Evolutionary conservation across 2,113 vertebrate genomes (phyloP), one percentile per base, ranked within the genome.

Genomic region (Aegotheles bennettii): DNA sequence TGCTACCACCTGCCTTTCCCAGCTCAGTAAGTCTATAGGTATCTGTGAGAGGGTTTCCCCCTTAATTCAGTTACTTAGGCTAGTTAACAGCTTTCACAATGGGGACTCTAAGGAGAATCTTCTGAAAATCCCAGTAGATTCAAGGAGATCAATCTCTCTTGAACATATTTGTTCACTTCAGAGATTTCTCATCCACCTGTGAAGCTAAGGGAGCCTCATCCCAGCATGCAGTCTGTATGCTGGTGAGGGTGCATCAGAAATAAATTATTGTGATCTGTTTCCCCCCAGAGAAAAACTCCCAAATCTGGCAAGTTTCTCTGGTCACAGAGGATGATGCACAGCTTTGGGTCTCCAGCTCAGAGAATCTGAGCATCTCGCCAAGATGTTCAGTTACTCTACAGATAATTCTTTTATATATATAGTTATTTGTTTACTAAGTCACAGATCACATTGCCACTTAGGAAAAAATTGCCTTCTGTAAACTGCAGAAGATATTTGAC

Each of bases 161-260:
- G 7, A 83, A n/a, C 1, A 0, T 80, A 36, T 60, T 75, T 83
- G 40, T 65, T 88, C 50, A 28, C 20, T 35, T 85, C 63, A 38
- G 10, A 59, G 79, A 13, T n/a, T 63, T 68, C 13, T n/a, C 17
- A 17, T 13, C 24, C n/a, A 18, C 16, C 57, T 50, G 14, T 33
- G 40, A 64, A 57, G 45, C 33, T 42, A 51, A 47, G 35, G 43
- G 47, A 74, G 73, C 19, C 60, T 87, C 36, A 17, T 40, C 69
- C 70, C 17, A 23, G 33, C 1, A 0, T 0, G 1, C 13, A 10
- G 50, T 33, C 61, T n/a, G 38, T 45, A 45, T 0, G 0, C 28
- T 21, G 26, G 16, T 16, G 51, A 79, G 47, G 14, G 21, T n/a
- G 6, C 60, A 31, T 35, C 47, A 70, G 53, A 56, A 84, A 83